These are phyloP conservation scores for Chaetura pelagica DNA, from an alignment of 2,113 vertebrate genomes.

Conservation along the genomic window DNA sequence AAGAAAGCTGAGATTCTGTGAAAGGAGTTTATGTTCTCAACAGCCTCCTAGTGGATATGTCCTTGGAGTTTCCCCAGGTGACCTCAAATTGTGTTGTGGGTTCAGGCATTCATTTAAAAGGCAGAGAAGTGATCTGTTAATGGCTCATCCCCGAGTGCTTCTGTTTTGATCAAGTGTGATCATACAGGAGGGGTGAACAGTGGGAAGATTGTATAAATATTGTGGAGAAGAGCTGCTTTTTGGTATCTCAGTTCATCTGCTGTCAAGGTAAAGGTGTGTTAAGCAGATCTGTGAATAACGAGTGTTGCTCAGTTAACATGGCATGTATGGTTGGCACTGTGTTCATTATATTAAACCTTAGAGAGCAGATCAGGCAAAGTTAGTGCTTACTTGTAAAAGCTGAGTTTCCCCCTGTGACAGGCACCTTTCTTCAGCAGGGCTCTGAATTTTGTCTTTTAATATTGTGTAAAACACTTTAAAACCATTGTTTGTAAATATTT, in stretches of 20 bases:
- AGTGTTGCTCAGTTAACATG: neutral
- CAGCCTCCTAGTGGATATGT: neutral
- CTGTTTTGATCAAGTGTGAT: neutral
- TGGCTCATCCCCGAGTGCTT: neutral
- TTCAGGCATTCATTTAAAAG: neutral
- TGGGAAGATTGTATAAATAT: neutral
- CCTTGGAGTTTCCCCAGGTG: neutral
- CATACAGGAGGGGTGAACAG: neutral
- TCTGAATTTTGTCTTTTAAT: neutral
- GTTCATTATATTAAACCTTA: neutral
- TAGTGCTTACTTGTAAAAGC: neutral
- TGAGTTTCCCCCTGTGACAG: neutral
- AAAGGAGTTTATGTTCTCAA: neutral
- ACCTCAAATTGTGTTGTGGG: neutral
- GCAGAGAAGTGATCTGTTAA: neutral
- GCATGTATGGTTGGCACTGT: accelerated
- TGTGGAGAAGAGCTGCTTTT: neutral
- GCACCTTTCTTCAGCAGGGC: neutral
- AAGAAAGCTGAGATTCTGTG: neutral
- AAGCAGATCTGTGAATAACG: neutral
- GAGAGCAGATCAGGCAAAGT: neutral
- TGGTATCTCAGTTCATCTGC: neutral
- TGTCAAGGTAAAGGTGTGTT: neutral
- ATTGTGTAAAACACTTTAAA: neutral
- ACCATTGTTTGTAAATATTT: constrained; percentile 17